phyloP scores from a whole-genome alignment of 2,888 invertebrate species.

The Antitype chi region DNA sequence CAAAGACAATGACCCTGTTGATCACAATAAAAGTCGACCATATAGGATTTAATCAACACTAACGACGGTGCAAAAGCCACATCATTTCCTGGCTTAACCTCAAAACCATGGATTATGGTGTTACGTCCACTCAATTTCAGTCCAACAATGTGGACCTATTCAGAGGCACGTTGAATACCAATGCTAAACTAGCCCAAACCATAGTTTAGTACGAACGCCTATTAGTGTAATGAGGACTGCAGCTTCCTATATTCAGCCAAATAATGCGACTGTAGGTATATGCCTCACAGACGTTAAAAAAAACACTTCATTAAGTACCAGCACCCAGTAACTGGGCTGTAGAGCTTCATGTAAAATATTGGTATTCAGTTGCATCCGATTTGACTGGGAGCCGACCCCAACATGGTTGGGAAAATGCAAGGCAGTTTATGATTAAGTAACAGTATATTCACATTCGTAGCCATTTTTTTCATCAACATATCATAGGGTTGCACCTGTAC shows the following conservation, averaged over 20 bases:
- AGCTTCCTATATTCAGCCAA: neutral
- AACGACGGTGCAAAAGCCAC: constrained; percentile 24
- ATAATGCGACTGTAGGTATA: neutral
- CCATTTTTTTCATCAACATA: neutral
- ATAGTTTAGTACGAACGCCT: neutral
- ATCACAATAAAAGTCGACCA: constrained; percentile 22
- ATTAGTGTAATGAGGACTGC: neutral
- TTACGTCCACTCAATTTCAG: constrained; percentile 48
- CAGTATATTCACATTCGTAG: neutral
- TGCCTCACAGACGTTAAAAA: neutral
- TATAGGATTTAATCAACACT: constrained; percentile 42
- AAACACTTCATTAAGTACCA: too few relatives aligned
- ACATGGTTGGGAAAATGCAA: too few relatives aligned
- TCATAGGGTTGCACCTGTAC: neutral
- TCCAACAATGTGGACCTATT: constrained; percentile 35
- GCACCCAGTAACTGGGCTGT: neutral
- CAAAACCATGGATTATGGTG: constrained; percentile 45
- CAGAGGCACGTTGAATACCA: constrained; percentile 7
- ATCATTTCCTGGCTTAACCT: constrained; percentile 20
- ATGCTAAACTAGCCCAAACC: constrained; percentile 10
- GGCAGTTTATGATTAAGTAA: too few relatives aligned
- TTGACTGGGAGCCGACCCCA: too few relatives aligned
- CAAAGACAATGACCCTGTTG: constrained; percentile 5
- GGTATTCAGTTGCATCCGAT: too few relatives aligned
- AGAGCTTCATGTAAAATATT: too few relatives aligned